Evolutionary conservation across 2,113 vertebrate species (phyloP), one percentile per base, ranked within the genome.

Genomic region (Phrynocephalus versicolor): DNA sequence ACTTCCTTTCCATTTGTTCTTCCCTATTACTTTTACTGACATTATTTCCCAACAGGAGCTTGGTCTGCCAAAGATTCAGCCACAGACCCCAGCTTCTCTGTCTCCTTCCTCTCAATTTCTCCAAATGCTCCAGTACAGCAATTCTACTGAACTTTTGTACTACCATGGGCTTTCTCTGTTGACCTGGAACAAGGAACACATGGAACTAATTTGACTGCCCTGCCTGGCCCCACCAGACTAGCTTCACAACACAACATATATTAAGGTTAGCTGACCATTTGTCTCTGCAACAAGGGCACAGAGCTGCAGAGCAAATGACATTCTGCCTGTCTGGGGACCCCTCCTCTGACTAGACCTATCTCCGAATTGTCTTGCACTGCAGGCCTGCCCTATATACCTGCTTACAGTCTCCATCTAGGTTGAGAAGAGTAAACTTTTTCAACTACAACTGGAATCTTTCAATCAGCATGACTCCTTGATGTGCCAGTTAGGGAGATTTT

Each of bases 21-120:
- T n/a, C 45, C 33, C 37, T 25, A 33, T 16, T 60, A 70, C 16
- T 79, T 78, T 37, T 37, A 82, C 35, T 60, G 64, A 35, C 62
- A 45, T 89, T 87, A 89, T 85, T 16, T 78, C 25, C 13, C 88
- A 85, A 88, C 27, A 79, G 64, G 27, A 8, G 16, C 10, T 27
- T 8, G 2, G 30, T 1, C 2, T 30, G 6, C 30, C 10, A 2
- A 27, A 1, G 27, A 30, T 65, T 77, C 3, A 33, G 55, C 65
- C 87, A 65, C 51, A 82, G 69, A 18, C 60, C 89, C 72, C 81
- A 71, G 14, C 84, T 82, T 87, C 86, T 70, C 86, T 77, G 88
- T 27, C 55, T 85, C 6, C 10, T 88, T 90, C 8, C 41, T 51
- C 39, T 0, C 0, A 2, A 2, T 70, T 60, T 79, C 80, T 58